Evolutionary conservation across 2,113 vertebrate species (phyloP).

Genomic region (Poeciliopsis prolifica): DNA sequence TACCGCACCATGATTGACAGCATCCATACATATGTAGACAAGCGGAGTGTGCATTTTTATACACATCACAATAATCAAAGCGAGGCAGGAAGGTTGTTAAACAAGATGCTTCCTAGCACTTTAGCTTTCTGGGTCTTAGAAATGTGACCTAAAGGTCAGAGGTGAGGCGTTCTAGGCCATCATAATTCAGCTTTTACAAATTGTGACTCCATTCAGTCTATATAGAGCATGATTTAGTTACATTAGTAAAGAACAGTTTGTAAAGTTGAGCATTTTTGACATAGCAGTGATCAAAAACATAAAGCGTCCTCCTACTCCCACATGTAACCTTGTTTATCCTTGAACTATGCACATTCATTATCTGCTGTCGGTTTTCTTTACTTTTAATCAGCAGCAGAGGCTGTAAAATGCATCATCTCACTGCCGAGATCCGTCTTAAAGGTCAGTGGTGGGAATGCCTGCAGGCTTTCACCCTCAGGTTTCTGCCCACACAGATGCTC

Average conservation of each 20-base stretch:
- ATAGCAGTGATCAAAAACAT: background rate
- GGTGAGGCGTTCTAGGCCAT: conserved; percentile 17
- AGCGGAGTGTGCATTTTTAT: too few species aligned
- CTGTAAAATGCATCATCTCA: conserved; percentile 6
- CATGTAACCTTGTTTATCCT: background rate
- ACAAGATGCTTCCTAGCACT: too few species aligned
- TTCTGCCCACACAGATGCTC: conserved; percentile 7
- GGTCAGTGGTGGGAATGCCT: conserved; percentile 25
- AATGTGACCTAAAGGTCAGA: conserved; percentile 29
- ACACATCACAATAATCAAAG: too few species aligned
- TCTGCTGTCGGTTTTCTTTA: background rate
- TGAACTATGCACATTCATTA: background rate
- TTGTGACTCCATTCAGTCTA: background rate
- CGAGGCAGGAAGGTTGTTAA: too few species aligned
- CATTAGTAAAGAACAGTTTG: background rate
- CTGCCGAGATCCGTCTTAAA: conserved; percentile 1
- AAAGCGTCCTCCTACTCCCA: background rate
- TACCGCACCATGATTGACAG: too few species aligned
- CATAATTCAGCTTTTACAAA: background rate
- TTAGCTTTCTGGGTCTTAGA: conserved; percentile 48
- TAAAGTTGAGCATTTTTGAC: background rate
- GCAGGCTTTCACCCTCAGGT: conserved; percentile 6
- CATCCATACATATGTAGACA: too few species aligned
- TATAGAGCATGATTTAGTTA: background rate
- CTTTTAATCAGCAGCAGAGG: background rate